Base-by-base conservation (phyloP, 2,888 invertebrate species). In the Parnassius glacialis region DNA sequence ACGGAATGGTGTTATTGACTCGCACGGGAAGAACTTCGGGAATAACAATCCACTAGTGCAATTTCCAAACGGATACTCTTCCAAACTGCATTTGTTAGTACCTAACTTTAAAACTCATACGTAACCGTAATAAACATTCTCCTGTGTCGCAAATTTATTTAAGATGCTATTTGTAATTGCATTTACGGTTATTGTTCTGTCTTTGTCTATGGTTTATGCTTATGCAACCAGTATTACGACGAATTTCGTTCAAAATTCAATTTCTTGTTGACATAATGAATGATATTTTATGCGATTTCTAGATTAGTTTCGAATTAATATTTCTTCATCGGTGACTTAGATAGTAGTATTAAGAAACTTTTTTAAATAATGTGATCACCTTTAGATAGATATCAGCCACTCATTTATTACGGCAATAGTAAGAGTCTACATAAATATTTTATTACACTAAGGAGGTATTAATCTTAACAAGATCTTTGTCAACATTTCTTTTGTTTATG, bases 1-100 rank as follows among this genome's bases (percentile, higher is more conserved):
- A 64, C 69, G 79, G 72, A 85, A 87, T 83, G 82, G 84, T 87
- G 88, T 81, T 87, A 87, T 90, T 87, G 90, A 89, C 87, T 89
- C 75, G 74, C 70, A 65, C 58, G 76, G 73, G 80, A 83, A 85
- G 78, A 48, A 48, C 13, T 85, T 85, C 71, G 66, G 64, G 75
- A 78, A 81, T 80, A 84, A 85, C 83, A 81, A 78, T 72, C 72
- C 78, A 73, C 73, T 67, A 67, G 59, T 63, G 66, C 71, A 67
- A 65, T 68, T 65, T 65, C 66, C 61, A 48, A 67, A 67, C 70
- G 68, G 62, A 71, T 56, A 58, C 59, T 71, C 69, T 71, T 71
- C 67, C 64, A 67, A 70, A 74, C 69, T 69, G 69, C 70, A 68
- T 67, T 71, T 70, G 70, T 68, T 70, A 67, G 65, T 59, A 63